phyloP scores from a whole-genome alignment of 1,140 invertebrate species.

The Idris sp. region DNA sequence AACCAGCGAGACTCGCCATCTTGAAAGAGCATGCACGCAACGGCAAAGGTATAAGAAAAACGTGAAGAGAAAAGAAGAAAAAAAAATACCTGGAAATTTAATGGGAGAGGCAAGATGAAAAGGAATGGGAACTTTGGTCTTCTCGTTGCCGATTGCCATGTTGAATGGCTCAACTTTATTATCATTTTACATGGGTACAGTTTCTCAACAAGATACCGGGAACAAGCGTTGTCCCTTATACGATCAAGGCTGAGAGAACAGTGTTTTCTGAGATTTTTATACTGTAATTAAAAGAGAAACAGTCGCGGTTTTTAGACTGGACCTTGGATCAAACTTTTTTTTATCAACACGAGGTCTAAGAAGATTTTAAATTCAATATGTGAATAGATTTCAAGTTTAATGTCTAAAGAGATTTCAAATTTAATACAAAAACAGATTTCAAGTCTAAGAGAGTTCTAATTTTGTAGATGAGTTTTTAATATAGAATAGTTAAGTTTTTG shows the following conservation, averaged over 20 bases:
- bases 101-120: conserved; percentile 61
- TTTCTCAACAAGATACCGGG: conserved; percentile 59
- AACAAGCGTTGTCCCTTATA: conserved; percentile 48
- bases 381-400: too few relatives aligned
- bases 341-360: too few relatives aligned
- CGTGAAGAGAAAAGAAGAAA: too few relatives aligned
- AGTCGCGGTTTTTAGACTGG: conserved; percentile 2
- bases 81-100: conserved; percentile 67
- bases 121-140: conserved; percentile 58
- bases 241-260: conserved; percentile 59
- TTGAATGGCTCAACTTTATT: conserved; percentile 62
- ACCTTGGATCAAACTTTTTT: too few relatives aligned
- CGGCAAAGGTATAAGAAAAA: conserved; percentile 53
- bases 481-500: too few relatives aligned
- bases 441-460: too few relatives aligned
- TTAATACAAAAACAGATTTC: too few relatives aligned
- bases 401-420: too few relatives aligned
- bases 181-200: conserved; percentile 62
- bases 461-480: too few relatives aligned
- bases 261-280: conserved; percentile 56
- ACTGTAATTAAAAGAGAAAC: conserved; percentile 47
- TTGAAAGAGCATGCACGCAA: conserved; percentile 62
- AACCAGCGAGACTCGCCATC: conserved; percentile 48
- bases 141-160: conserved; percentile 56
- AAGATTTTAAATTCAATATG: too few relatives aligned